Conservation (phyloP, 2,797 vertebrate species). For the Bovichtus variegatus region DNA sequence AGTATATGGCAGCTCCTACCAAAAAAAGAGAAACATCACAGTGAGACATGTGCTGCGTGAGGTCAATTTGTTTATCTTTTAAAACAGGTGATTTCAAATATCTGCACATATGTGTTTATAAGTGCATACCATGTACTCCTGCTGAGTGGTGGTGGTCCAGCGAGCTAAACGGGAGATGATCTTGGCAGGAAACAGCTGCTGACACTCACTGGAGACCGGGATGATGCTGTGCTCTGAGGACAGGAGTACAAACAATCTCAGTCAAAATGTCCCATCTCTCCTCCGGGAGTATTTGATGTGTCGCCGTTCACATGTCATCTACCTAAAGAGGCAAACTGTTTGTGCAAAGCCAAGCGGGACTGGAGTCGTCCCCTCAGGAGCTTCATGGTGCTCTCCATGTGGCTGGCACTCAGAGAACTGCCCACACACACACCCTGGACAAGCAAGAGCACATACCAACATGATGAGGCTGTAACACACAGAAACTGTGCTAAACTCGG, state of each 20-base stretch:
- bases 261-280: neutral
- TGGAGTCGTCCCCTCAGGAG: slow-evolving; percentile 91
- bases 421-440: slow-evolving; percentile 81
- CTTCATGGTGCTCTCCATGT: slow-evolving; percentile 97
- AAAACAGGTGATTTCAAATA: neutral
- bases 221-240: slow-evolving; percentile 93
- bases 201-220: slow-evolving; percentile 93
- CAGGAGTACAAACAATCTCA: slow-evolving; percentile 19
- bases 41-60: neutral
- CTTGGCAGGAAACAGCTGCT: slow-evolving; percentile 95
- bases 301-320: slow-evolving; percentile 18
- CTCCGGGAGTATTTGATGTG: neutral
- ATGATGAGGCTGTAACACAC: neutral
- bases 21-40: slow-evolving; percentile 10
- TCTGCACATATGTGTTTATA: neutral
- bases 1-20: slow-evolving; percentile 89
- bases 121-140: slow-evolving; percentile 90
- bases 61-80: neutral
- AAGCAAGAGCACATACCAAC: neutral
- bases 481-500: neutral
- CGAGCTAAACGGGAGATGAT: slow-evolving; percentile 92
- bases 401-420: slow-evolving; percentile 94
- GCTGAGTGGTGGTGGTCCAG: slow-evolving; percentile 89
- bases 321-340: slow-evolving; percentile 96
- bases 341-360: slow-evolving; percentile 94